Evolutionary conservation across 2,888 invertebrate genomes (phyloP).

Genomic region (Megalurothrips usitatus): DNA sequence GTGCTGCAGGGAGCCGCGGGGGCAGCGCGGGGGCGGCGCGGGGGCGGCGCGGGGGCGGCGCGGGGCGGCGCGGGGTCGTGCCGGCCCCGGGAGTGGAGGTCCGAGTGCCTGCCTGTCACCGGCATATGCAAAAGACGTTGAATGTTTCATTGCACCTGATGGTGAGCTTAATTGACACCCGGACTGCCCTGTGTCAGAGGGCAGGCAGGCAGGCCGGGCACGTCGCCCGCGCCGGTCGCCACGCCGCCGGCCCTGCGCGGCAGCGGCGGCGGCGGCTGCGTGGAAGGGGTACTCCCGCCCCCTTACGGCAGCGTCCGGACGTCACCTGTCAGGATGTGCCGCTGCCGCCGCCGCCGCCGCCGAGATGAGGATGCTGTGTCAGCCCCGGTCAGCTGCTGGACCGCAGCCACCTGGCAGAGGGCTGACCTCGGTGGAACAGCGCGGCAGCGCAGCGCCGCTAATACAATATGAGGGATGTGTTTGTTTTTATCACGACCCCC

Average conservation of each 20-base stretch:
- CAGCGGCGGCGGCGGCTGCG: neutral
- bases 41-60: neutral
- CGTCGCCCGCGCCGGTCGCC: too few relatives aligned
- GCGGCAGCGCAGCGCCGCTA: too few relatives aligned
- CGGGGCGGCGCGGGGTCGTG: neutral
- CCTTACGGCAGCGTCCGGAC: neutral
- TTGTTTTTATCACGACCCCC: too few relatives aligned
- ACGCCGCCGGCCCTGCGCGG: too few relatives aligned
- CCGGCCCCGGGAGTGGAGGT: neutral
- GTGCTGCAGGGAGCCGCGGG: neutral
- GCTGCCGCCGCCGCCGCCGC: neutral
- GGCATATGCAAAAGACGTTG: slow-evolving; percentile 17
- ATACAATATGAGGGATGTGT: too few relatives aligned
- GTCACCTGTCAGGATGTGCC: neutral
- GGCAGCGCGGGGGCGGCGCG: neutral
- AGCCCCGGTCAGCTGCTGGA: too few relatives aligned
- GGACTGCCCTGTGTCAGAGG: slow-evolving; percentile 23
- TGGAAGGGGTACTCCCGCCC: neutral
- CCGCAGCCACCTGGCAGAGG: too few relatives aligned
- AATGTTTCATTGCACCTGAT: slow-evolving; percentile 26
- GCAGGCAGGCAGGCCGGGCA: neutral
- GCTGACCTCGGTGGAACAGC: too few relatives aligned
- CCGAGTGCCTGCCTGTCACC: slow-evolving; percentile 25
- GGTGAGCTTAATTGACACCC: slow-evolving; percentile 16
- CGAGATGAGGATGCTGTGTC: too few relatives aligned